Percentiles rank a stretch among this genome's conserved stretches.
Evolutionary conservation across 2,797 vertebrate genomes (phyloP).

Genomic region (Myotis pilosus): DNA sequence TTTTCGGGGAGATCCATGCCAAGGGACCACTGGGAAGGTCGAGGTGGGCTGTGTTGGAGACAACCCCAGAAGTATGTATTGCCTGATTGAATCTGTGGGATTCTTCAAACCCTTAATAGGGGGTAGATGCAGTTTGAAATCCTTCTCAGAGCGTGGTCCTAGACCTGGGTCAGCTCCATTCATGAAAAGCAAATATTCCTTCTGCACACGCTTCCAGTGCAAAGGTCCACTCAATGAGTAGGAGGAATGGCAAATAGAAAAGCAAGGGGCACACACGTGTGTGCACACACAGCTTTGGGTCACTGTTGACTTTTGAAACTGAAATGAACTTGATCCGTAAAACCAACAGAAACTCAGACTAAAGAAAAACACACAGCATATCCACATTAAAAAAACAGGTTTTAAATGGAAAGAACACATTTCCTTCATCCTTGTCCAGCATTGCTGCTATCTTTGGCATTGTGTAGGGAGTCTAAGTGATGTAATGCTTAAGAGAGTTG

Average conservation of each 20-base stretch:
- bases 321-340: constrained; percentile 18
- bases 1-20: background rate
- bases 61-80: background rate
- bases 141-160: background rate
- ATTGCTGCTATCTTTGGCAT: background rate
- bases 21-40: background rate
- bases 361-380: background rate
- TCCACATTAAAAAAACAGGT: background rate
- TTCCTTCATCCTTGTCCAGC: background rate
- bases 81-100: background rate
- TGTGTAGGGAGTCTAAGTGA: background rate
- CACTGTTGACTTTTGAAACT: background rate
- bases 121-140: background rate
- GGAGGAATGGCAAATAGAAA: background rate
- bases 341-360: background rate
- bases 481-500: background rate
- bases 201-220: background rate
- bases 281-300: background rate
- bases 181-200: background rate
- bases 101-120: background rate
- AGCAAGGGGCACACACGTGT: background rate
- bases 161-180: background rate
- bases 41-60: background rate
- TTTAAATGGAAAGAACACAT: background rate
- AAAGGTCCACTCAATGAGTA: background rate